Conservation (phyloP, 2,888 invertebrate species). For the Drosophila multiciliata region DNA sequence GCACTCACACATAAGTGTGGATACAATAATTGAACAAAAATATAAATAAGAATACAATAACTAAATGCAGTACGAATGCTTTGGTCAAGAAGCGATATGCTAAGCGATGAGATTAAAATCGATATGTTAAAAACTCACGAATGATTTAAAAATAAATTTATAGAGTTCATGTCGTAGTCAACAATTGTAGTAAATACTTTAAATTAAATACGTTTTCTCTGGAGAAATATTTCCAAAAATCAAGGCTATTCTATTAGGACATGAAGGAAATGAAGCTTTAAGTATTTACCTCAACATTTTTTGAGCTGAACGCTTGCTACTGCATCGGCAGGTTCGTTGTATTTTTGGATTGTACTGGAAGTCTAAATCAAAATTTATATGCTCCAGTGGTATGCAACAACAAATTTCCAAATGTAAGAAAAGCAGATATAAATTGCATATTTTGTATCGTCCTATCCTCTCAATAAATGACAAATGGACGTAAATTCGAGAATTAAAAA, state of each 20-base stretch:
- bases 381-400: background rate
- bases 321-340: background rate
- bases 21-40: slow-evolving; percentile 3
- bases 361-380: background rate
- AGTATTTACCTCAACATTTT: background rate
- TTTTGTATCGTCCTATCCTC: background rate
- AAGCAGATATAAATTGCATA: background rate
- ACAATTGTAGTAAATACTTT: background rate
- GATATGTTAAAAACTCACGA: background rate
- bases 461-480: background rate
- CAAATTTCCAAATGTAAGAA: background rate
- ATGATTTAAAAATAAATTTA: background rate
- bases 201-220: background rate
- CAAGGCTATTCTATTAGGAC: background rate
- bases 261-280: background rate
- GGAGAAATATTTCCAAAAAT: background rate
- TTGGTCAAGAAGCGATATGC: background rate
- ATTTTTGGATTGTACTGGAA: background rate
- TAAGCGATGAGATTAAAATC: background rate
- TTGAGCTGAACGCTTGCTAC: background rate
- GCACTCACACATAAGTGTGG: slow-evolving; percentile 11
- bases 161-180: background rate
- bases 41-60: slow-evolving; percentile 3
- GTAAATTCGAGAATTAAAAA: background rate
- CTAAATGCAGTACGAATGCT: background rate